phyloP scores from a whole-genome alignment of 2,113 vertebrate genomes.

The Gavia stellata region DNA sequence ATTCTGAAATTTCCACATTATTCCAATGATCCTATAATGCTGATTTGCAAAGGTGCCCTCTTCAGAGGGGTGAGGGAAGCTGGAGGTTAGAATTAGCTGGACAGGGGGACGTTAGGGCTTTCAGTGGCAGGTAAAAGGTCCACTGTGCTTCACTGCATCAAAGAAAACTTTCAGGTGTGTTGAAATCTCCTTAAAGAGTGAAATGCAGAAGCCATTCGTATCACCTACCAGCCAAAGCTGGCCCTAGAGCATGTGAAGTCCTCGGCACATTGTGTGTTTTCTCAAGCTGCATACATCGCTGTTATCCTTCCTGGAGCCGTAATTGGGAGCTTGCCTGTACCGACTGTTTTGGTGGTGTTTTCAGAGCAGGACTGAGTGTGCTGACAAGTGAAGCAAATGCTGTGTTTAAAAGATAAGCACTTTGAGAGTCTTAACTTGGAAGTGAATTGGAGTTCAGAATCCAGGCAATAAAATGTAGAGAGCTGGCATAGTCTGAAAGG shows the following conservation, averaged over 20 bases:
- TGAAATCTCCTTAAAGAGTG: neutral
- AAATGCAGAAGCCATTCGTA: neutral
- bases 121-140: neutral
- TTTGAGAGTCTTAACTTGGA: slow-evolving; percentile 7
- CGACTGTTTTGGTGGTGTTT: neutral
- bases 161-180: neutral
- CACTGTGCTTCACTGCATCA: neutral
- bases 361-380: slow-evolving; percentile 1
- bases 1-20: neutral
- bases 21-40: neutral
- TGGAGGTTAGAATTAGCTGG: neutral
- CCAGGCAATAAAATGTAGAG: slow-evolving; percentile 1
- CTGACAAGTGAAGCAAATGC: slow-evolving; percentile 16
- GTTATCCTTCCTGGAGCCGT: neutral
- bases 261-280: neutral
- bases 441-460: neutral
- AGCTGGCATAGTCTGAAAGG: slow-evolving; percentile 3
- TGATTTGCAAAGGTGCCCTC: neutral
- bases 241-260: neutral
- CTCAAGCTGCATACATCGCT: neutral
- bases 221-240: neutral
- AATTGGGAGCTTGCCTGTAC: neutral
- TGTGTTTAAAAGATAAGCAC: slow-evolving; percentile 29
- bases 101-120: neutral
- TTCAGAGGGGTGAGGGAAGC: neutral